Evolutionary conservation across 2,888 invertebrate genomes (phyloP).

Genomic region (Eupithecia vulgata): DNA sequence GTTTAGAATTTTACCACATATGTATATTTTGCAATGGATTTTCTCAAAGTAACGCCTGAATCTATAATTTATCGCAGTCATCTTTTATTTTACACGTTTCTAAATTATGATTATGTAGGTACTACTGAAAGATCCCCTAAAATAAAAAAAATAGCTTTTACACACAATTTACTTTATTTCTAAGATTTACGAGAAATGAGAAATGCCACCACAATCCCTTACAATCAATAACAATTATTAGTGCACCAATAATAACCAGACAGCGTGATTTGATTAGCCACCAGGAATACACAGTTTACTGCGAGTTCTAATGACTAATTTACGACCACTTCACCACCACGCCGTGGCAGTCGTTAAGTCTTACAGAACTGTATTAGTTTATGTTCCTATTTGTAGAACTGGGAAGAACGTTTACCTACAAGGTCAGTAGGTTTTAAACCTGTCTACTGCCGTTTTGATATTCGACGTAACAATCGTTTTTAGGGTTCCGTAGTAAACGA

Average conservation of each 20-base stretch:
- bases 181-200: not conserved
- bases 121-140: too few species aligned
- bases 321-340: slow-evolving; percentile 1
- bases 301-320: not conserved
- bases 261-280: slow-evolving; percentile 8
- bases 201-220: not conserved
- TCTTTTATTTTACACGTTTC: too few species aligned
- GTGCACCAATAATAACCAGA: not conserved
- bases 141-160: too few species aligned
- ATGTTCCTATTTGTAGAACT: slow-evolving; percentile 18
- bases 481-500: not conserved
- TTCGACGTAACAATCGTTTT: not conserved
- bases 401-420: slow-evolving; percentile 16
- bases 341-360: not conserved
- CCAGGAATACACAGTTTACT: not conserved
- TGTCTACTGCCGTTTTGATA: not conserved
- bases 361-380: slow-evolving; percentile 2
- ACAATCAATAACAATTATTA: not conserved
- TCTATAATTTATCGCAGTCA: too few species aligned
- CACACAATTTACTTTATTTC: not conserved
- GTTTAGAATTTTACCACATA: too few species aligned
- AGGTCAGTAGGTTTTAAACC: slow-evolving; percentile 7
- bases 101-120: too few species aligned
- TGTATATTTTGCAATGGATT: too few species aligned
- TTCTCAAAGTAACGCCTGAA: too few species aligned